Evolutionary conservation across 2,888 invertebrate species (phyloP).

Genomic region (Tenthredo scrophulariae): DNA sequence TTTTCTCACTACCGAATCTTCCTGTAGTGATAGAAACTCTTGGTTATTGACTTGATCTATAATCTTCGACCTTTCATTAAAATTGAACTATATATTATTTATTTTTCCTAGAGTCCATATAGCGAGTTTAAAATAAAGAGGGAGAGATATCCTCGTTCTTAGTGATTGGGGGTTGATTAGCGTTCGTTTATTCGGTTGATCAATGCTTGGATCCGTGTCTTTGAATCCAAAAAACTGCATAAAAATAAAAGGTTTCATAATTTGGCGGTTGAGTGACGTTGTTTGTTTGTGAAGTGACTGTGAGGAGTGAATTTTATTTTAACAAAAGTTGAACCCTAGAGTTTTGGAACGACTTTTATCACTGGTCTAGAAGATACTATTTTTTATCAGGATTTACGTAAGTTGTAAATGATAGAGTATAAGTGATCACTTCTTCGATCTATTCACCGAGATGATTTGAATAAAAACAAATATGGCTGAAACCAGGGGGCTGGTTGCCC

Average conservation of each 20-base stretch:
- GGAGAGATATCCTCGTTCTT: not conserved
- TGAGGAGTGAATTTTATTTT: conserved; percentile 25
- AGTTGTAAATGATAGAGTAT: not conserved
- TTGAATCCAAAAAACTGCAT: not conserved
- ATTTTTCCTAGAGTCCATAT: not conserved
- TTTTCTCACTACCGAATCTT: conserved; percentile 60
- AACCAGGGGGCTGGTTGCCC: not conserved
- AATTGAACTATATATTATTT: conserved; percentile 24
- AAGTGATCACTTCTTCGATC: not conserved
- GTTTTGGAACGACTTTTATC: conserved; percentile 1
- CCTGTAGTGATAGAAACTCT: conserved; percentile 52
- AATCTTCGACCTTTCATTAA: conserved; percentile 21
- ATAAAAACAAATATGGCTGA: conserved; percentile 23
- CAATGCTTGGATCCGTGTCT: not conserved
- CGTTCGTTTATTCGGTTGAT: not conserved
- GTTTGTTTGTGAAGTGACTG: conserved; percentile 40
- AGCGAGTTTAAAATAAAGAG: not conserved
- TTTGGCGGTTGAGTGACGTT: not conserved
- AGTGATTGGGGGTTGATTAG: conserved; percentile 2
- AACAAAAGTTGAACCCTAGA: not conserved
- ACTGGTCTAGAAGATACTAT: not conserved
- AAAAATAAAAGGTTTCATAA: not conserved
- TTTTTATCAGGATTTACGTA: conserved; percentile 23
- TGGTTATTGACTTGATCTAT: conserved; percentile 40
- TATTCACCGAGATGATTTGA: not conserved